phyloP scores from a whole-genome alignment of 2,797 vertebrate genomes.

The Phaenicophaeus curvirostris region DNA sequence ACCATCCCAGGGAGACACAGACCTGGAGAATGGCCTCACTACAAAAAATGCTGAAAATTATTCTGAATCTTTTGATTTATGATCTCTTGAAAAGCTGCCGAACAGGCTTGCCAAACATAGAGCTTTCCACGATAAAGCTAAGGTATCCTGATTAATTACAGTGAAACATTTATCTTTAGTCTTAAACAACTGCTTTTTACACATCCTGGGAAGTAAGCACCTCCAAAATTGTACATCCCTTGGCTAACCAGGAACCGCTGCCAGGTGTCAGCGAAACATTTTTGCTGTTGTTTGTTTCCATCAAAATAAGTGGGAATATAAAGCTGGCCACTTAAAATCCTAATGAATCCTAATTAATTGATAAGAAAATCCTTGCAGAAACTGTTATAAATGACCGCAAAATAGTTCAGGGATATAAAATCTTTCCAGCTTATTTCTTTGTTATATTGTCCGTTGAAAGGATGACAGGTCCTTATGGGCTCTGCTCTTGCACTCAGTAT shows the following conservation, averaged over 20 bases:
- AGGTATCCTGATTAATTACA: not conserved
- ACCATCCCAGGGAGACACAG: not conserved
- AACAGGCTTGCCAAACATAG: not conserved
- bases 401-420: not conserved
- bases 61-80: slow-evolving; percentile 35
- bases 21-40: not conserved
- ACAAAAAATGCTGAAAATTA: not conserved
- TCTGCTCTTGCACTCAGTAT: not conserved
- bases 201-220: not conserved
- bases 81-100: slow-evolving; percentile 7
- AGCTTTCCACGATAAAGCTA: not conserved
- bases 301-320: not conserved
- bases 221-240: not conserved
- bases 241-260: not conserved
- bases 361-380: slow-evolving; percentile 9
- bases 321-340: not conserved
- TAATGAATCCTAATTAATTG: not conserved
- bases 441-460: not conserved
- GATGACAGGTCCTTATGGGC: not conserved
- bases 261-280: fast-evolving
- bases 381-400: not conserved
- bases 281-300: not conserved
- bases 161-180: not conserved
- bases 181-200: not conserved
- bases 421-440: not conserved